A percentile compares a stretch with the other conserved stretches of the same genome.
phyloP scores from a whole-genome alignment of 2,113 vertebrate genomes.

The Nothobranchius kuhntae region DNA sequence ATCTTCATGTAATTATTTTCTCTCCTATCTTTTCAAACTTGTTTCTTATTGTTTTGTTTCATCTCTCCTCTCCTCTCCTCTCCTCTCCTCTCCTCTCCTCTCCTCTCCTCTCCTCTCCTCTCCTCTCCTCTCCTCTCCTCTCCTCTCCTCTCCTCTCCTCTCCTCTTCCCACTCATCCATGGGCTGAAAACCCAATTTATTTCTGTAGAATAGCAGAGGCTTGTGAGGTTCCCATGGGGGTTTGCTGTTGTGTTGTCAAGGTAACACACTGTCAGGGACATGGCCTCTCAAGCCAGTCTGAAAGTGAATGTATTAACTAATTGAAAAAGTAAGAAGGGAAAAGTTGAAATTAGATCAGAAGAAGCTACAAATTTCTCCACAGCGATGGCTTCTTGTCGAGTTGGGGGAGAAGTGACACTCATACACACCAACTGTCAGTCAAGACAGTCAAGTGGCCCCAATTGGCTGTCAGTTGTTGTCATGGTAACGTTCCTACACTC shows the following conservation, averaged over 20 bases:
- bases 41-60: not conserved
- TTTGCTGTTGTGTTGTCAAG: conserved; percentile 33
- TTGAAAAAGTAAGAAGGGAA: conserved; percentile 18
- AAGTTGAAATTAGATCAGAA: not conserved
- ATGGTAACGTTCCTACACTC: conserved; percentile 50
- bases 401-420: not conserved
- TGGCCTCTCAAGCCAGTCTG: conserved; percentile 17
- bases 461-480: conserved; percentile 56
- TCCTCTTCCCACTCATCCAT: conserved; percentile 1
- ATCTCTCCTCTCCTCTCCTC: not conserved
- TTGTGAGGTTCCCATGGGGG: conserved; percentile 4
- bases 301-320: conserved; percentile 31
- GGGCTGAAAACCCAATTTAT: conserved; percentile 56
- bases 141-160: not conserved
- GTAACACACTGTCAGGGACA: conserved; percentile 45
- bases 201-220: conserved; percentile 17
- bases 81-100: too few species aligned
- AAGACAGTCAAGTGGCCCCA: conserved; percentile 49
- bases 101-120: too few species aligned
- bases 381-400: conserved; percentile 9
- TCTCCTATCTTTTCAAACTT: not conserved
- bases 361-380: conserved; percentile 1
- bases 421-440: conserved; percentile 47
- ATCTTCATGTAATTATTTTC: not conserved
- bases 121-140: not conserved